Evolutionary conservation across 2,888 invertebrate species (phyloP).

Genomic region (Torymus texanus): DNA sequence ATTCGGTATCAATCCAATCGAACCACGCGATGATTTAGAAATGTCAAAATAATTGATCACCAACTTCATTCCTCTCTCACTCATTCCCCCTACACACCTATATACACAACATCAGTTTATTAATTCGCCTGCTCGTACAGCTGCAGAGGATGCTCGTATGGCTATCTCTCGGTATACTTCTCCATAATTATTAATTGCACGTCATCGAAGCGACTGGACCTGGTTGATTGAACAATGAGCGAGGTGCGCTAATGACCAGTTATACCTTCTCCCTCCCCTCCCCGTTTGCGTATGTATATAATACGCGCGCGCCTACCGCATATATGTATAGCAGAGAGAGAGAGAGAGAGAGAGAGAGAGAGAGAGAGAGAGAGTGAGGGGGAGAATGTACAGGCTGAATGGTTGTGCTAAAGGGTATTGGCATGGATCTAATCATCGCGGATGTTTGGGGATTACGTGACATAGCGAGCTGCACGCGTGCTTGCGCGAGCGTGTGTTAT

Average conservation of each 20-base stretch:
- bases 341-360: too few relatives aligned
- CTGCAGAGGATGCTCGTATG: too few relatives aligned
- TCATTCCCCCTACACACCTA: too few relatives aligned
- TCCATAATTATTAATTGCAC: conserved; percentile 48
- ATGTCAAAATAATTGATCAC: conserved; percentile 14
- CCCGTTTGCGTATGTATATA: not conserved
- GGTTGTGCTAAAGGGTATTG: too few relatives aligned
- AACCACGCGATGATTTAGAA: not conserved
- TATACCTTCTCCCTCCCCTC: not conserved
- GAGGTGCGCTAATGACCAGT: conserved; percentile 43
- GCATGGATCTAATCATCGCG: too few relatives aligned
- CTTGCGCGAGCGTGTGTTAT: too few relatives aligned
- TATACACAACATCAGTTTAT: conserved; percentile 18
- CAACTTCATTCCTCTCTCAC: not conserved
- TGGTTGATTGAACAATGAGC: conserved; percentile 46
- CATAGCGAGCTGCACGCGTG: too few relatives aligned
- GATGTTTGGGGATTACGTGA: too few relatives aligned
- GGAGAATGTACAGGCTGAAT: not conserved
- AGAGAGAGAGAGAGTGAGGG: too few relatives aligned
- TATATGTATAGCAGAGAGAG: too few relatives aligned
- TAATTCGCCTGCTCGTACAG: conserved; percentile 30
- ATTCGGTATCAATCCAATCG: too few relatives aligned
- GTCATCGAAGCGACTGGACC: conserved; percentile 28
- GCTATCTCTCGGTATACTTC: too few relatives aligned
- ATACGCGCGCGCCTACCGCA: not conserved